A percentile compares a stretch with the other conserved stretches of the same genome.
phyloP scores from a whole-genome alignment of 2,888 invertebrate species.

The Stictocephala bisonia region DNA sequence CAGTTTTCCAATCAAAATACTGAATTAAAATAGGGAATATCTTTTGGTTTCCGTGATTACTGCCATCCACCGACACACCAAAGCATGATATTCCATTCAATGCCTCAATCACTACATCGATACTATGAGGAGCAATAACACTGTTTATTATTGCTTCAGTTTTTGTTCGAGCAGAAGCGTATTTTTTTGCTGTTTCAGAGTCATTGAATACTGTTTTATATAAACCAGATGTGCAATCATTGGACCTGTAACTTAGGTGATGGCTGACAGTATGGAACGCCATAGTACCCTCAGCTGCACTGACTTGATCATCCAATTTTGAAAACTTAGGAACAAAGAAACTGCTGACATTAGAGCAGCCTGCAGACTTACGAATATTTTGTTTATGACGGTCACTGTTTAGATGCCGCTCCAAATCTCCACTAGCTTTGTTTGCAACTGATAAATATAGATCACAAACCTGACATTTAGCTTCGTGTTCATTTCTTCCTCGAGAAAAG shows the following conservation, averaged over 20 bases:
- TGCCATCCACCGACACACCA: constrained; percentile 49
- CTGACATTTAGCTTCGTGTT: constrained; percentile 18
- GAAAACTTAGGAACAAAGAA: constrained; percentile 17
- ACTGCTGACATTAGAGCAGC: constrained; percentile 3
- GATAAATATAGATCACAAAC: constrained; percentile 26
- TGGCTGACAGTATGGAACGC: constrained; percentile 36
- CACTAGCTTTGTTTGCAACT: constrained; percentile 24
- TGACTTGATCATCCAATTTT: constrained; percentile 16
- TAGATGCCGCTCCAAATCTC: constrained; percentile 19
- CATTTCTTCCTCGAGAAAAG: constrained; percentile 21
- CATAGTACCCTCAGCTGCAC: constrained; percentile 32
- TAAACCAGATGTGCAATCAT: constrained; percentile 26
- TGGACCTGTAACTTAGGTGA: constrained; percentile 35
- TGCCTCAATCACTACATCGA: constrained; percentile 34
- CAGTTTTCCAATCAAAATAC: constrained; percentile 38
- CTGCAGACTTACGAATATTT: constrained; percentile 8
- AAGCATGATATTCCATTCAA: constrained; percentile 45
- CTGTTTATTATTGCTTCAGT: constrained; percentile 50
- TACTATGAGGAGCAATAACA: constrained; percentile 49
- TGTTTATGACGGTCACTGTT: constrained; percentile 20
- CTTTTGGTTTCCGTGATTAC: constrained; percentile 50
- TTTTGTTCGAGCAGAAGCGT: constrained; percentile 22
- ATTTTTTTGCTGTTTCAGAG: constrained; percentile 34
- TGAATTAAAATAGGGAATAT: constrained; percentile 51
- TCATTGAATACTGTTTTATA: constrained; percentile 29